Base-by-base conservation (phyloP, 2,113 vertebrate species). In the Prochilodus magdalenae region DNA sequence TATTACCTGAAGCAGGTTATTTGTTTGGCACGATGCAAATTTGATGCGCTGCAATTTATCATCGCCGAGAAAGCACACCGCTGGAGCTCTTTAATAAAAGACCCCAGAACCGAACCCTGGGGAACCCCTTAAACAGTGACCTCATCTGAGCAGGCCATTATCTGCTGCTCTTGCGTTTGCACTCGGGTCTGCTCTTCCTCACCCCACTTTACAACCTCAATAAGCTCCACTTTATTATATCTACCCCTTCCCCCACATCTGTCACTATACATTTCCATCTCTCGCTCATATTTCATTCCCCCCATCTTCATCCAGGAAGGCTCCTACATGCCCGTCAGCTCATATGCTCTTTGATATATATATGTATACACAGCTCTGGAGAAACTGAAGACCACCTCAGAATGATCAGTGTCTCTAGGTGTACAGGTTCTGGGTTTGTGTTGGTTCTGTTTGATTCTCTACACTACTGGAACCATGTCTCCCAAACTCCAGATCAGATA, bases 321-420 rank as follows among this genome's bases (percentile, higher is more conserved):
- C 60, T 26, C n/a, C 5, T n/a, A 27, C n/a, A 15, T 66, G 26
- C 51, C 3, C 44, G 72, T n/a, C 78, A 63, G 29, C 15, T 75
- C 29, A 67, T 81, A 60, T 75, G 62, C 63, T 36, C 79, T 55
- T 74, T 74, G 60, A 55, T 66, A 51, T 12, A 22, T 80, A n/a
- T n/a, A n/a, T n/a, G n/a, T n/a, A n/a, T n/a, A n/a, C n/a, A n/a
- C n/a, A n/a, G n/a, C n/a, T n/a, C n/a, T n/a, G n/a, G n/a, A n/a
- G n/a, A n/a, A n/a, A n/a, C n/a, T n/a, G n/a, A n/a, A n/a, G n/a
- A n/a, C n/a, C n/a, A n/a, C n/a, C n/a, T n/a, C n/a, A n/a, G n/a
- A n/a, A n/a, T n/a, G n/a, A n/a, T n/a, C n/a, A n/a, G n/a, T n/a
- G n/a, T n/a, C n/a, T n/a, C n/a, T n/a, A n/a, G n/a, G n/a, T n/a